These are phyloP conservation scores for Elmis aenea DNA, from an alignment of 2,888 invertebrate genomes.

Conservation along the genomic window DNA sequence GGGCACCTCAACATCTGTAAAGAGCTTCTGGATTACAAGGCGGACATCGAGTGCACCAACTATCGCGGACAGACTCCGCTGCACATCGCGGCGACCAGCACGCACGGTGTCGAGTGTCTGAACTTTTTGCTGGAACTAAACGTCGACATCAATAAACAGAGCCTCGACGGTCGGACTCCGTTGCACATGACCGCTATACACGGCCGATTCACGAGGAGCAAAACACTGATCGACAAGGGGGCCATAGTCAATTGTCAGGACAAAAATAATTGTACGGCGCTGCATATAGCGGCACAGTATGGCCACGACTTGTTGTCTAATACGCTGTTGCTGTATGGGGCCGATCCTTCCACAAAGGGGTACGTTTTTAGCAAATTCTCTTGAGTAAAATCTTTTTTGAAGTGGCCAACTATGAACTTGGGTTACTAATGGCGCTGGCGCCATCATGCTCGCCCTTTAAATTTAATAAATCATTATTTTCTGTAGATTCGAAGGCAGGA, in stretches of 20 bases:
- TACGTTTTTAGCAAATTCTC: too few relatives aligned
- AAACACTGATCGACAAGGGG: constrained; percentile 56
- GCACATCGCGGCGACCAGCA: constrained; percentile 57
- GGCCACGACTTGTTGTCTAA: constrained; percentile 54
- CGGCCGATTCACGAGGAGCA: constrained; percentile 58
- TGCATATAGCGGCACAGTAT: constrained; percentile 60
- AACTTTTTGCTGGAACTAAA: constrained; percentile 52
- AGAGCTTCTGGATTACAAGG: constrained; percentile 49
- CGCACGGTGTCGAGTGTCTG: constrained; percentile 57
- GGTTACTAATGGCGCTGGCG: too few relatives aligned
- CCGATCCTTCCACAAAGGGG: constrained; percentile 49
- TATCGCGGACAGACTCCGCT: constrained; percentile 55
- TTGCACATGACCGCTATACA: constrained; percentile 64
- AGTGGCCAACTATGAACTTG: too few relatives aligned
- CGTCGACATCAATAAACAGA: constrained; percentile 53
- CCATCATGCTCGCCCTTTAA: too few relatives aligned
- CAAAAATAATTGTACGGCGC: constrained; percentile 56
- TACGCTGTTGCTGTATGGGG: constrained; percentile 49
- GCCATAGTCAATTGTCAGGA: constrained; percentile 53
- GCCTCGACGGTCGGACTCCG: constrained; percentile 56
- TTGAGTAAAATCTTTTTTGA: too few relatives aligned
- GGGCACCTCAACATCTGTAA: constrained; percentile 54
- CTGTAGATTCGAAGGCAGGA: constrained; percentile 50
- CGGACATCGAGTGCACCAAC: constrained; percentile 52
- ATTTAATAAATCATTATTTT: not conserved